These are phyloP conservation scores for Anagrus nilaparvatae DNA, from an alignment of 1,140 invertebrate species.

Conservation along the genomic window DNA sequence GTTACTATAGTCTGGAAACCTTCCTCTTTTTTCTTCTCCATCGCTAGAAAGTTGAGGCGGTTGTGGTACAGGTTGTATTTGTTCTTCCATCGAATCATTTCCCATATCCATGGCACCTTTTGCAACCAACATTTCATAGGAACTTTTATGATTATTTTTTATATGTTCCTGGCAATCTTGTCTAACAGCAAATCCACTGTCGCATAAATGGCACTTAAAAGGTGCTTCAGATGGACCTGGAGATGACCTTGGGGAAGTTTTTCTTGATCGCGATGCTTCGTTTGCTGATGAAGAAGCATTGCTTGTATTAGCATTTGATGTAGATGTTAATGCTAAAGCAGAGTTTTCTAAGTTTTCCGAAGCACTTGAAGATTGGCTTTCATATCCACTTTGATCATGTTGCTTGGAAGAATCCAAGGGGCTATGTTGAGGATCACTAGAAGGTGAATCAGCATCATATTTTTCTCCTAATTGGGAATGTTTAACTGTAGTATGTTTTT, in stretches of 20 bases:
- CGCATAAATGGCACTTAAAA: constrained; percentile 89
- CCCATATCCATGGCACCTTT: constrained; percentile 69
- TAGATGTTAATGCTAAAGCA: too few species aligned
- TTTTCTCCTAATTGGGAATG: constrained; percentile 41
- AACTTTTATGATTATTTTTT: constrained; percentile 55
- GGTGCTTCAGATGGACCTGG: constrained; percentile 40
- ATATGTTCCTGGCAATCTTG: constrained; percentile 75
- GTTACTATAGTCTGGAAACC: constrained; percentile 78
- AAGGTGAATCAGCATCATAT: constrained; percentile 28
- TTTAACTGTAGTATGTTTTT: constrained; percentile 64
- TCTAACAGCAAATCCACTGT: constrained; percentile 70
- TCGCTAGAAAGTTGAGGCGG: constrained; percentile 37
- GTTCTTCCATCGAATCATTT: constrained; percentile 37
- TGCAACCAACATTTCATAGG: constrained; percentile 63
- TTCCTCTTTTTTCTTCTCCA: constrained; percentile 48
- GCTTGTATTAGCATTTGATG: neutral
- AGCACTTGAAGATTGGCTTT: constrained; percentile 36
- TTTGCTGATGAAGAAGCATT: constrained; percentile 16
- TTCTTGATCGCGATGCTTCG: too few species aligned
- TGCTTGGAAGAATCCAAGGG: constrained; percentile 20
- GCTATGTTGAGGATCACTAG: constrained; percentile 30
- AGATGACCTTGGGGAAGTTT: constrained; percentile 23
- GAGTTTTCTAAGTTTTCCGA: too few species aligned
- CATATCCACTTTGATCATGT: constrained; percentile 38
- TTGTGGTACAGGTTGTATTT: constrained; percentile 20